These are phyloP conservation scores for Drosophila navojoa DNA, from an alignment of 1,140 invertebrate species.

Conservation along the genomic window DNA sequence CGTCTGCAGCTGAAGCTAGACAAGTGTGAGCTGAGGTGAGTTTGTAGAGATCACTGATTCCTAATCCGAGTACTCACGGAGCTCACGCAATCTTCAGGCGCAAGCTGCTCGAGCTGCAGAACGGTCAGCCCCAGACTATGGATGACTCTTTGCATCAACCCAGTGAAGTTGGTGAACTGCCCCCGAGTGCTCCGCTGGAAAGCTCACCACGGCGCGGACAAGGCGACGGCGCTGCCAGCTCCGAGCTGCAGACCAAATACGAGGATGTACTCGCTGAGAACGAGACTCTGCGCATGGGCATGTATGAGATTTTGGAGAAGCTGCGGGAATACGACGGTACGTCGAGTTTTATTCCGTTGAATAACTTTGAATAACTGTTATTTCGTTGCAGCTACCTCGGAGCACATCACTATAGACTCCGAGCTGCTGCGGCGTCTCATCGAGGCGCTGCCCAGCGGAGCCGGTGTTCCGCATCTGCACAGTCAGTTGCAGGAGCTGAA, in stretches of 20 bases:
- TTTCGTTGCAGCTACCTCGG: slow-evolving; percentile 62
- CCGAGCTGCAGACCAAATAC: slow-evolving; percentile 73
- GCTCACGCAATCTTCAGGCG: slow-evolving; percentile 38
- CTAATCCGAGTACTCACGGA: neutral
- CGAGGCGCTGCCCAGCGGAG: slow-evolving; percentile 83
- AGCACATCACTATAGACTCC: slow-evolving; percentile 85
- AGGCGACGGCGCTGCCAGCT: slow-evolving; percentile 70
- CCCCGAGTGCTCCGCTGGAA: slow-evolving; percentile 50
- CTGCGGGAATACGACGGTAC: slow-evolving; percentile 86
- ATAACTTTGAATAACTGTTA: neutral
- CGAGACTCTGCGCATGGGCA: slow-evolving; percentile 86
- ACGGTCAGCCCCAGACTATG: slow-evolving; percentile 4
- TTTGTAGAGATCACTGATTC: neutral
- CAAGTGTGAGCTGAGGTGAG: slow-evolving; percentile 74
- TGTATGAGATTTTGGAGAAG: slow-evolving; percentile 88
- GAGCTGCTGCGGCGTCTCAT: slow-evolving; percentile 86
- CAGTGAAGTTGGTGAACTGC: slow-evolving; percentile 68
- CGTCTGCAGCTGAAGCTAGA: slow-evolving; percentile 79
- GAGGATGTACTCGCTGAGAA: slow-evolving; percentile 86
- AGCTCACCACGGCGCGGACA: slow-evolving; percentile 64
- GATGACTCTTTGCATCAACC: slow-evolving; percentile 47
- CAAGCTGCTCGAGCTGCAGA: slow-evolving; percentile 52
- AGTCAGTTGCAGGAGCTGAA: slow-evolving; percentile 85
- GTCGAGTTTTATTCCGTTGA: too few relatives aligned
- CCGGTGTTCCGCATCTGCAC: slow-evolving; percentile 85